These are phyloP conservation scores for Zaprionus kolodkinae DNA, from an alignment of 1,140 invertebrate species.

Conservation along the genomic window DNA sequence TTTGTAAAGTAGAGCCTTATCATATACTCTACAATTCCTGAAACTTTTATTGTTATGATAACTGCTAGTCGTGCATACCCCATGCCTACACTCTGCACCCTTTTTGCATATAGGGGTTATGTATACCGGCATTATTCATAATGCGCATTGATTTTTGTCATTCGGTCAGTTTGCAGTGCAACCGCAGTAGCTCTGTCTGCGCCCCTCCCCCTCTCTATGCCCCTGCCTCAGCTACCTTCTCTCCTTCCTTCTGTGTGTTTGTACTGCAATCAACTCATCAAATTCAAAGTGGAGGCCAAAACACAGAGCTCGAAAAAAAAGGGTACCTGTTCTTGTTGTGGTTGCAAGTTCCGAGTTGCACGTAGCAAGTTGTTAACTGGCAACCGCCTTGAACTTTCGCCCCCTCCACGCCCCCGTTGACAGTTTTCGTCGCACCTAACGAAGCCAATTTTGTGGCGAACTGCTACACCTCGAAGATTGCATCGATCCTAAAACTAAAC, in stretches of 20 bases:
- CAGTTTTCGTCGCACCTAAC: slow-evolving; percentile 4
- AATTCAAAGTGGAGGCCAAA: slow-evolving; percentile 10
- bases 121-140: slow-evolving; percentile 21
- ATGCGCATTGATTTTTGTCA: slow-evolving; percentile 35
- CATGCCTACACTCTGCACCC: not conserved
- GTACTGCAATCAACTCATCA: slow-evolving; percentile 27
- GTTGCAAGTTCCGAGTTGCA: not conserved
- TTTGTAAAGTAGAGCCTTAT: not conserved
- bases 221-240: not conserved
- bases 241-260: not conserved
- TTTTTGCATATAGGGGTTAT: not conserved
- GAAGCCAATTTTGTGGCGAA: slow-evolving; percentile 1
- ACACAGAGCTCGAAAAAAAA: not conserved
- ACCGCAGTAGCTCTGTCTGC: not conserved
- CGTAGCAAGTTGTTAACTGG: not conserved
- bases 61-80: not conserved
- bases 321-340: not conserved
- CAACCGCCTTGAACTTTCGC: slow-evolving; percentile 26
- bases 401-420: not conserved
- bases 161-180: slow-evolving; percentile 16
- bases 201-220: not conserved
- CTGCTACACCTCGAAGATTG: not conserved
- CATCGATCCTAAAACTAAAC: not conserved
- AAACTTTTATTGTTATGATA: not conserved
- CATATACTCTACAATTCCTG: not conserved